Evolutionary conservation across 1,140 invertebrate species (phyloP).

Genomic region (Eubasilissa regina): DNA sequence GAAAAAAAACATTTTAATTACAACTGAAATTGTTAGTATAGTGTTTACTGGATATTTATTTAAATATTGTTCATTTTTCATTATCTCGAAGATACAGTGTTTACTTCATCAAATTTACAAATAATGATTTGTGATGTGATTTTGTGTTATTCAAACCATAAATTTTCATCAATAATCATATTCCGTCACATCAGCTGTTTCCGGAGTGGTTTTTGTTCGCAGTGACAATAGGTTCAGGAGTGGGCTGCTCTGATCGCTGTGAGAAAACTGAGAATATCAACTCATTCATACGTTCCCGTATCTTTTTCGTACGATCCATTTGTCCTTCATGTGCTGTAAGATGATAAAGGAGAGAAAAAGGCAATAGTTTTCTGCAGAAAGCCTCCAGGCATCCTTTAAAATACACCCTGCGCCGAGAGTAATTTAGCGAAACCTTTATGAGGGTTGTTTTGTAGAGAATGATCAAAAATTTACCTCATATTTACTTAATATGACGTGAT

Average conservation of each 20-base stretch:
- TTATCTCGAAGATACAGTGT: no score
- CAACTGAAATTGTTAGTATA: no score
- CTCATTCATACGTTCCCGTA: constrained; percentile 46
- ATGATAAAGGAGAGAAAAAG: constrained; percentile 49
- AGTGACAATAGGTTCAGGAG: constrained; percentile 43
- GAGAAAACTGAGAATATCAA: constrained; percentile 49
- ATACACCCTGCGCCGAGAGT: constrained; percentile 35
- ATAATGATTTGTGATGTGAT: not conserved
- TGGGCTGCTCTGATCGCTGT: not conserved
- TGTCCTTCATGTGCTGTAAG: constrained; percentile 39
- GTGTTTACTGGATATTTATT: no score
- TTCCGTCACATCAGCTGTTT: constrained; percentile 47
- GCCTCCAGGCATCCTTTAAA: constrained; percentile 41
- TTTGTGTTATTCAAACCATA: not conserved
- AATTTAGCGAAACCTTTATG: constrained; percentile 10
- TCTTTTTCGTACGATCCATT: constrained; percentile 53
- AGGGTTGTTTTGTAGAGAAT: not conserved
- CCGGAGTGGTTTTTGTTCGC: constrained; percentile 34
- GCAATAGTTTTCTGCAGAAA: constrained; percentile 53
- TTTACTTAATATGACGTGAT: constrained; percentile 9
- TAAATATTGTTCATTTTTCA: no score
- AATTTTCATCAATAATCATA: constrained; percentile 47
- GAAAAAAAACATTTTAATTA: no score
- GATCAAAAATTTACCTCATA: not conserved
- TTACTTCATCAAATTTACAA: no score